A percentile compares a stretch with the other conserved stretches of the same genome.
Conservation (phyloP, 2,113 vertebrate species). For the zebrafish (Danio rerio) region GRCz12tu NC_133194.1:34220001-34220500, state of each 20-base stretch:
- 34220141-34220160: background rate
- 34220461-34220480: background rate
- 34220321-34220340: background rate
- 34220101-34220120: background rate
- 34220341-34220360: background rate
- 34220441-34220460: background rate
- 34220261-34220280: background rate
- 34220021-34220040: too few relatives aligned
- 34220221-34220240: background rate
- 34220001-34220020: too few relatives aligned
- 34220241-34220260: background rate
- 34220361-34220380: background rate
- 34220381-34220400: background rate
- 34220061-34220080: too few relatives aligned
- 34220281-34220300: background rate
- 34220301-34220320: background rate
- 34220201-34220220: constrained; percentile 1
- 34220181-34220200: constrained; percentile 7
- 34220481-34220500: background rate
- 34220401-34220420: constrained; percentile 6
- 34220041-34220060: too few relatives aligned
- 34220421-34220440: background rate
- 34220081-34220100: background rate
- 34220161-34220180: background rate
- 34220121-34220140: background rate